Conservation (phyloP, 2,888 invertebrate genomes). For the Nasonia oneida region DNA sequence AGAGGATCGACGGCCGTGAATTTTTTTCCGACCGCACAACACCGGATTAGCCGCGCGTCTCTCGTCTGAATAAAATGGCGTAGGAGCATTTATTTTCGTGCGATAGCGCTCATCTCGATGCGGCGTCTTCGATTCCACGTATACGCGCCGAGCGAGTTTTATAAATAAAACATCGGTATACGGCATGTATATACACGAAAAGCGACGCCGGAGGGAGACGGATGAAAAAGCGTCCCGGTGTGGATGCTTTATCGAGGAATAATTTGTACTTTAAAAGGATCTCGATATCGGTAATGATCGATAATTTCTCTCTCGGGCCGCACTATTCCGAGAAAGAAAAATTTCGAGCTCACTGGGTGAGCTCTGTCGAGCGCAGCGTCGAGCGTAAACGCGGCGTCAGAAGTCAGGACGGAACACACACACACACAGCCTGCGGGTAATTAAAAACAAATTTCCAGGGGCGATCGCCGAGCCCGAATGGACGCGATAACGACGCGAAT, state of each 20-base stretch:
- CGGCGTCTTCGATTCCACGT: not conserved
- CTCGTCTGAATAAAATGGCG: not conserved
- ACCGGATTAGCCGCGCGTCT: not conserved
- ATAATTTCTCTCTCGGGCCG: not conserved
- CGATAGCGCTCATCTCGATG: not conserved
- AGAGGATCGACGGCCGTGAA: not conserved
- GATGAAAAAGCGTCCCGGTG: not conserved
- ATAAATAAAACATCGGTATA: not conserved
- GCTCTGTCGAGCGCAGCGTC: too few relatives aligned
- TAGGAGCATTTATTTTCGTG: not conserved
- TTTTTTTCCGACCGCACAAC: not conserved
- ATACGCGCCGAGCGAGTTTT: not conserved
- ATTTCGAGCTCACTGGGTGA: not conserved
- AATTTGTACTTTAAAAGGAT: constrained; percentile 4
- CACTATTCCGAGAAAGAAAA: not conserved
- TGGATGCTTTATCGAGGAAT: not conserved
- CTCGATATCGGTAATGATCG: not conserved
- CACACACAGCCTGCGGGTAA: constrained; percentile 22
- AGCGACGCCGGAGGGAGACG: not conserved
- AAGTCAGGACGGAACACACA: not conserved
- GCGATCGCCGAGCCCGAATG: constrained; percentile 11
- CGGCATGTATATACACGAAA: constrained; percentile 1
- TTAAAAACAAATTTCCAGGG: constrained; percentile 56
- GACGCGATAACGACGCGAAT: constrained; percentile 51
- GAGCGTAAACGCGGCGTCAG: not conserved